Conservation (phyloP, 1,140 invertebrate species). For the Drosophila seguyi region DNA sequence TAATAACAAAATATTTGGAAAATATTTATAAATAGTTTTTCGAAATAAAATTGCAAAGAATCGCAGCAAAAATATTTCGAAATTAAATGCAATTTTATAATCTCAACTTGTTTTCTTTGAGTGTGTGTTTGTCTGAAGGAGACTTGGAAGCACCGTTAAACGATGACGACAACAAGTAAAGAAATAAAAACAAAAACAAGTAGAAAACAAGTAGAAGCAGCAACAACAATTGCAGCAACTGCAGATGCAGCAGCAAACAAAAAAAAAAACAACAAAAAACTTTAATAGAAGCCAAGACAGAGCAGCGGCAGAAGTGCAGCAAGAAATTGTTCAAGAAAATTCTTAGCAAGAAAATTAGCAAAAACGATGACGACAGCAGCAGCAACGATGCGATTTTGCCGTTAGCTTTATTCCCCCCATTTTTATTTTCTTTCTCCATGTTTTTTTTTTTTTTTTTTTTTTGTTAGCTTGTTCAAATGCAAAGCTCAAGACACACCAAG, state of each 20-base stretch:
- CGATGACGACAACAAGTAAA: slow-evolving; percentile 54
- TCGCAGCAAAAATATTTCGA: no score
- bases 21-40: not conserved
- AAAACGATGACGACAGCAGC: slow-evolving; percentile 54
- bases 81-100: not conserved
- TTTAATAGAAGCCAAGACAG: slow-evolving; percentile 64
- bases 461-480: slow-evolving; percentile 23
- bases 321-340: slow-evolving; percentile 79
- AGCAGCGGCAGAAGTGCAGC: slow-evolving; percentile 33
- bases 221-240: slow-evolving; percentile 35
- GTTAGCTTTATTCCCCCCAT: slow-evolving; percentile 65
- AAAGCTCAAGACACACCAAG: slow-evolving; percentile 55
- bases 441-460: slow-evolving; percentile 14
- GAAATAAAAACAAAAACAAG: slow-evolving; percentile 52
- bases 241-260: slow-evolving; percentile 24
- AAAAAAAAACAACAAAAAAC: slow-evolving; percentile 28
- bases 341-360: slow-evolving; percentile 79
- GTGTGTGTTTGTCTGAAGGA: slow-evolving; percentile 14
- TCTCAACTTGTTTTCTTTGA: not conserved
- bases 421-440: slow-evolving; percentile 26
- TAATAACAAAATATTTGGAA: not conserved
- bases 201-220: slow-evolving; percentile 49
- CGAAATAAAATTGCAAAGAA: no score
- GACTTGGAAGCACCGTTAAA: slow-evolving; percentile 72
- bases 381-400: slow-evolving; percentile 67